These are phyloP conservation scores for Lophochroa leadbeateri DNA, from an alignment of 2,113 vertebrate species.

Conservation along the genomic window DNA sequence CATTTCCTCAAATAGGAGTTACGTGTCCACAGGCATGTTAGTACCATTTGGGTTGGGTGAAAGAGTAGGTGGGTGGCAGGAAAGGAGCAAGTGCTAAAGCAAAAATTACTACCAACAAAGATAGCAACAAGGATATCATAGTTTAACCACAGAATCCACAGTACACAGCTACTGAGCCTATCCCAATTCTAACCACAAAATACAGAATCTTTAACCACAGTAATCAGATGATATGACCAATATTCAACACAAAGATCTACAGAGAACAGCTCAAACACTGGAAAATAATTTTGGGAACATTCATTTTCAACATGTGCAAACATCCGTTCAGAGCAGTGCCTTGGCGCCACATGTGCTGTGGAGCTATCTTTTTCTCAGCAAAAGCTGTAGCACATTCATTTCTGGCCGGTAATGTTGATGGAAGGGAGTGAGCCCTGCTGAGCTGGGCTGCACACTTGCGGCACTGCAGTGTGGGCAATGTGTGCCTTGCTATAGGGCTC, in stretches of 20 bases:
- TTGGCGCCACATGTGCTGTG: not conserved
- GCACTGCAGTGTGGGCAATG: accelerated
- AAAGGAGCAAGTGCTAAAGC: not conserved
- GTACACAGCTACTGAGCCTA: constrained; percentile 18
- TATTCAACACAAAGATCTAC: not conserved
- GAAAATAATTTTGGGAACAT: not conserved
- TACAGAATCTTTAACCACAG: constrained; percentile 46
- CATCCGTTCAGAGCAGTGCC: not conserved
- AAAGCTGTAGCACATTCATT: not conserved
- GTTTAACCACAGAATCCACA: constrained; percentile 73
- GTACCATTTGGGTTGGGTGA: not conserved
- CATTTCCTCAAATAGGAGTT: not conserved
- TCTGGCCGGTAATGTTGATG: not conserved
- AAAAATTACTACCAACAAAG: not conserved
- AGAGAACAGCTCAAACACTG: not conserved
- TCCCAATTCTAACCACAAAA: constrained; percentile 57
- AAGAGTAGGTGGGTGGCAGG: not conserved
- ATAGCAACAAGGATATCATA: not conserved
- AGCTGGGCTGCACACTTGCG: not conserved
- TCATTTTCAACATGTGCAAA: not conserved
- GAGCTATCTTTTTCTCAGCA: not conserved
- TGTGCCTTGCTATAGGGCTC: not conserved
- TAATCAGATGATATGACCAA: not conserved
- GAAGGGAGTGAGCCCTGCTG: not conserved
- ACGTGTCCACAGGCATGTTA: not conserved